Percentiles rank a stretch among this genome's conserved stretches.
phyloP scores from a whole-genome alignment of 2,113 vertebrate genomes.

The Alligator mississippiensis region DNA sequence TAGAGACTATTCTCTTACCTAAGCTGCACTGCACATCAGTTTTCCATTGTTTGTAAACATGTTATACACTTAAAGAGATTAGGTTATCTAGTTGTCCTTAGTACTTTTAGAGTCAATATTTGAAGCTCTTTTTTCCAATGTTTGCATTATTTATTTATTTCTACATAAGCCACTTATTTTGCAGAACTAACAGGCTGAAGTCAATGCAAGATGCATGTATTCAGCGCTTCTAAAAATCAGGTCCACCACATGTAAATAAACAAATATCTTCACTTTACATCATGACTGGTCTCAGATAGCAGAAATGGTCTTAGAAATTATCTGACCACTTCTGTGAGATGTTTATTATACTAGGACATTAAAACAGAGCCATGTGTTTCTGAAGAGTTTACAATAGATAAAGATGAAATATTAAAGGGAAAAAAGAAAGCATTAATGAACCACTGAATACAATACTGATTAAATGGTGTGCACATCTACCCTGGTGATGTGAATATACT shows the following conservation, averaged over 20 bases:
- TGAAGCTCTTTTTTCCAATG: neutral
- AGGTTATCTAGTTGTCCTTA: neutral
- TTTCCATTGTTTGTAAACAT: neutral
- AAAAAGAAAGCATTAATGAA: neutral
- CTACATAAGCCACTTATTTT: too few species aligned
- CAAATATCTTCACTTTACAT: too few species aligned
- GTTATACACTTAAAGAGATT: neutral
- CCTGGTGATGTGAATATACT: accelerated
- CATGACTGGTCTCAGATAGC: too few species aligned
- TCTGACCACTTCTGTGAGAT: too few species aligned
- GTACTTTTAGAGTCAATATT: neutral
- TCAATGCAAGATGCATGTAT: too few species aligned
- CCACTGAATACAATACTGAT: neutral
- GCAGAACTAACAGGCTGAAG: too few species aligned
- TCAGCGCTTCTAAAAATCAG: too few species aligned
- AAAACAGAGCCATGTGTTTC: too few species aligned
- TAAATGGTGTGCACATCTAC: accelerated
- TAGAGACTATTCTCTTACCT: neutral
- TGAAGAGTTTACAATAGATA: too few species aligned
- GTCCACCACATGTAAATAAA: too few species aligned
- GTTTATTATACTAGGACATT: too few species aligned
- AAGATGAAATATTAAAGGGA: neutral
- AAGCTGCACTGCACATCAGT: neutral
- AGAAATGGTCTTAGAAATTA: too few species aligned
- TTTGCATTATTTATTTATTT: neutral